These are phyloP conservation scores for Tupaia tana DNA, from an alignment of 2,113 vertebrate species.

Conservation along the genomic window DNA sequence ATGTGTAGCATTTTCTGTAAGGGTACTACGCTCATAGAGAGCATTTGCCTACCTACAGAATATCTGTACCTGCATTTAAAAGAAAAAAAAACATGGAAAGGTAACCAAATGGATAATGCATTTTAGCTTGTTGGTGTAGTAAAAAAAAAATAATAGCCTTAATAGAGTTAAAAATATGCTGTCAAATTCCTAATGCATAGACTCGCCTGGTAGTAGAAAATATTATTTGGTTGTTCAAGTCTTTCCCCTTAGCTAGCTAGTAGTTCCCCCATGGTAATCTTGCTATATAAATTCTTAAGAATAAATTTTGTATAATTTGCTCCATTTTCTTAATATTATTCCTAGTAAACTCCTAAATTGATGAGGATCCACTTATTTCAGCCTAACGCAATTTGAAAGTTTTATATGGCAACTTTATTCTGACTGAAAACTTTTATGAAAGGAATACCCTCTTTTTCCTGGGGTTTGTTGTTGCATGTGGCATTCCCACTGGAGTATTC, in stretches of 20 bases:
- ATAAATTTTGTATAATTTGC: background rate
- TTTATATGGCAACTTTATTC: constrained; percentile 12
- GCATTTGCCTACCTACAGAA: background rate
- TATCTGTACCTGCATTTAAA: background rate
- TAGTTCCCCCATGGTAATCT: background rate
- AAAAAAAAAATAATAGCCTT: constrained; percentile 22
- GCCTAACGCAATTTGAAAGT: background rate
- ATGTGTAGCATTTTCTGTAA: constrained; percentile 34
- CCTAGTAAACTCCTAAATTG: constrained; percentile 8
- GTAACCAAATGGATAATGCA: background rate
- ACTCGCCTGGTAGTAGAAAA: background rate
- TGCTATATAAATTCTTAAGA: background rate
- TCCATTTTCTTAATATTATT: constrained; percentile 6
- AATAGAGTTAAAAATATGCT: background rate
- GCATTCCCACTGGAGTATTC: constrained; percentile 52
- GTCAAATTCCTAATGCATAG: background rate
- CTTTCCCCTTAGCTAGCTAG: background rate
- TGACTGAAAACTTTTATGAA: constrained; percentile 20
- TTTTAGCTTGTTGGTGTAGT: background rate
- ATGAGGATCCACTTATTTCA: background rate
- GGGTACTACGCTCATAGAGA: background rate
- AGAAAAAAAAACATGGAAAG: background rate
- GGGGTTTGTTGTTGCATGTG: background rate
- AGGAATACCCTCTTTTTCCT: background rate
- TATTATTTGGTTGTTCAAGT: background rate